Base-by-base conservation (phyloP, 2,113 vertebrate species). In the Dascyllus trimaculatus region DNA sequence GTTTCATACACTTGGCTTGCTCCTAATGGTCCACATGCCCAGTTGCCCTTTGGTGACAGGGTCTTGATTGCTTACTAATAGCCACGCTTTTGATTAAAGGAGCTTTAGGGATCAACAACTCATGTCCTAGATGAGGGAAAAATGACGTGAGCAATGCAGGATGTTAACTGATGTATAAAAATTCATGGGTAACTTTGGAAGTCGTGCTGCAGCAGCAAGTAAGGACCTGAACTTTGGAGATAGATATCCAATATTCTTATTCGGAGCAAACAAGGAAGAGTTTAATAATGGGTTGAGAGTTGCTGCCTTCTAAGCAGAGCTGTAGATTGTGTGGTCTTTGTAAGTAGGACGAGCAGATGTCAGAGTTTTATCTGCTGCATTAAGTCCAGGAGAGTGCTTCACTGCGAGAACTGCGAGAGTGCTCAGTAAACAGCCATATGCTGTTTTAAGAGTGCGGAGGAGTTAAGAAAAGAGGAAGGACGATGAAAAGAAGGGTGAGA, bases 301-400 rank as follows among this genome's bases (percentile, higher is more conserved):
- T 76, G 46, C 59, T 21, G 61, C 63, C 58, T 64, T 82, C 53
- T 6, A 53, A 83, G 85, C 53, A 83, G 66, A 89, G 85, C 89
- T 75, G 78, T 84, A 88, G 77, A 88, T 87, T 88, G 85, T 82
- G 85, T 38, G 62, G 89, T 80, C 26, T 77, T 85, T 21, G 48
- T 84, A 94, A 92, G 90, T 93, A 91, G 93, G 91, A 73, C 81
- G 25, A 93, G 78, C 94, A 95, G 93, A 94, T 94, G 93, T 93
- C 87, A 85, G 84, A 82, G 88, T 77, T 80, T 92, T 87, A 93
- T 94, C 82, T 85, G 86, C 88, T 85, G 91, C 79, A 87, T 92
- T 92, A 91, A 90, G 85, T 89, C 90, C 85, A 88, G 70, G 74
- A 90, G 87, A 88, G 78, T 88, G 85, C 86, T 87, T 93, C 80